Percentiles rank a stretch among this genome's conserved stretches.
Conservation (phyloP, 2,113 vertebrate genomes). For the Thalassarche chlororhynchos region DNA sequence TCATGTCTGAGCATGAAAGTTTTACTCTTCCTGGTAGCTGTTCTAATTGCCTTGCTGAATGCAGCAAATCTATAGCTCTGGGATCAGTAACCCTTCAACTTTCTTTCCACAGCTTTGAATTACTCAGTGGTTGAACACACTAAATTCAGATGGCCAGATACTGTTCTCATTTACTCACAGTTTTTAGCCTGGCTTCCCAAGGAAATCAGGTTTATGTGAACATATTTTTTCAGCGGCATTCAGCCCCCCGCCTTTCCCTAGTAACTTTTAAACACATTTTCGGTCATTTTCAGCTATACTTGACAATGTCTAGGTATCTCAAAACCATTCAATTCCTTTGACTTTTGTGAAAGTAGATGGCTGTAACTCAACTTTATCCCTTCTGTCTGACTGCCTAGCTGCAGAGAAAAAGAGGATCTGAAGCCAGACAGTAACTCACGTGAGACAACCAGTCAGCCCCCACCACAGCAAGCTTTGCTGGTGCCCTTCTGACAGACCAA, state of each 20-base stretch:
- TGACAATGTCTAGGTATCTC: background rate
- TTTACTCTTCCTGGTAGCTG: conserved; percentile 29
- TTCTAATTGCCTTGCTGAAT: conserved; percentile 18
- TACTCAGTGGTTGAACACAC: background rate
- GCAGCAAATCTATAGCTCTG: background rate
- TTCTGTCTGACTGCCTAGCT: background rate
- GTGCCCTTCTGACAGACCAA: background rate
- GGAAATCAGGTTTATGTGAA: background rate
- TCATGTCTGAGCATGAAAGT: conserved; percentile 21
- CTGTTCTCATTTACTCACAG: background rate
- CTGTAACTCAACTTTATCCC: background rate
- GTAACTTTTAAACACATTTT: background rate
- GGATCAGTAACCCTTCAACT: background rate
- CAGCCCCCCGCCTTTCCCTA: background rate
- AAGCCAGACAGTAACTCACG: background rate
- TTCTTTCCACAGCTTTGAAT: background rate
- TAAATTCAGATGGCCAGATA: background rate
- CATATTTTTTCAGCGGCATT: background rate
- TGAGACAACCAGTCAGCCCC: background rate
- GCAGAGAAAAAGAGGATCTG: background rate
- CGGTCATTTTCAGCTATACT: background rate
- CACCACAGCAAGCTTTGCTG: background rate
- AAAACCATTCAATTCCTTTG: background rate
- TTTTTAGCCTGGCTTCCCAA: background rate
- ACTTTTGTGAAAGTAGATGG: background rate